These are phyloP conservation scores for Tadarida brasiliensis DNA, from an alignment of 2,797 vertebrate genomes.

Conservation along the genomic window DNA sequence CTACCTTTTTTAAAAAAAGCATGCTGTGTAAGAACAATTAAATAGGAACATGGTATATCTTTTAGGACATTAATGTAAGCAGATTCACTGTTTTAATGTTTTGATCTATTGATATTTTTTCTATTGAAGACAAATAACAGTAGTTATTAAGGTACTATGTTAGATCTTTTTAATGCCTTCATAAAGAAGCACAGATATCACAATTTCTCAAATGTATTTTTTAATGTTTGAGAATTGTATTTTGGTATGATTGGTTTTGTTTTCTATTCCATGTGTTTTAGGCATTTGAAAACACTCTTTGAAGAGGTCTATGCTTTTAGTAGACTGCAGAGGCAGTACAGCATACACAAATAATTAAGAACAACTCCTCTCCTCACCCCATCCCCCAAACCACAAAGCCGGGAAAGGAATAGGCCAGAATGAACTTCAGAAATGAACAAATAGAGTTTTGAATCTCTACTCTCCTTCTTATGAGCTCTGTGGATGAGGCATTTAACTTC, in stretches of 20 bases:
- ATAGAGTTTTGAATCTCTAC: not conserved
- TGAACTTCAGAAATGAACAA: not conserved
- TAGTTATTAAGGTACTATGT: not conserved
- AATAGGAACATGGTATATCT: not conserved
- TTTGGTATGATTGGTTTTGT: slow-evolving; percentile 32
- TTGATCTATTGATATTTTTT: not conserved
- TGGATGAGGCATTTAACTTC: not conserved
- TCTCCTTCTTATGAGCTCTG: not conserved
- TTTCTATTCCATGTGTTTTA: not conserved
- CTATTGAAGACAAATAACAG: not conserved
- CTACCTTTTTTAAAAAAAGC: not conserved
- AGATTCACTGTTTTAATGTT: not conserved
- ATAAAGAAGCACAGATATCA: slow-evolving; percentile 41
- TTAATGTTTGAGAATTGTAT: slow-evolving; percentile 39
- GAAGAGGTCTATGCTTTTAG: not conserved
- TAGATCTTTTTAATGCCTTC: slow-evolving; percentile 30
- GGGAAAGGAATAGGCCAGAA: not conserved
- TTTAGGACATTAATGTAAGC: not conserved
- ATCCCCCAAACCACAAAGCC: not conserved
- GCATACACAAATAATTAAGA: not conserved
- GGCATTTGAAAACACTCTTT: slow-evolving; percentile 11
- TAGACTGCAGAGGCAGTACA: not conserved
- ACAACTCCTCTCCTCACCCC: rapidly evolving
- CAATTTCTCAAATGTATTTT: slow-evolving; percentile 47
- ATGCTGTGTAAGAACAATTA: not conserved